Conservation (phyloP, 2,888 invertebrate genomes). For the Cynaeus angustus region DNA sequence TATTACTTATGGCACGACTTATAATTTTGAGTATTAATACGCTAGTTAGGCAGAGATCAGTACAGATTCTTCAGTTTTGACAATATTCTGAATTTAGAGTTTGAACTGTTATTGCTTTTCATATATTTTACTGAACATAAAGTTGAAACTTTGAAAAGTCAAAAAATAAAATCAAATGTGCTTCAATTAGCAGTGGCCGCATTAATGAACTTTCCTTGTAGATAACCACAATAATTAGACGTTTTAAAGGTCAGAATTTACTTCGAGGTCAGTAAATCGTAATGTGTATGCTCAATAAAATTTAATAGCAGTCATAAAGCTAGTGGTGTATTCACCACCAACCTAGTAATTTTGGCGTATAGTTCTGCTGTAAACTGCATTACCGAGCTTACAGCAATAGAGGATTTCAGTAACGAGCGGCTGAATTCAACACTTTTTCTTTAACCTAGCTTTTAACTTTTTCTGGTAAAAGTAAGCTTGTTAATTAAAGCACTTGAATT, state of each 20-base stretch:
- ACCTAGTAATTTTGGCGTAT: constrained; percentile 15
- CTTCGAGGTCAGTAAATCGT: constrained; percentile 30
- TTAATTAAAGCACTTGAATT: constrained; percentile 42
- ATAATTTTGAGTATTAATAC: no score
- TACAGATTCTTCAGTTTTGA: no score
- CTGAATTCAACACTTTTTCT: constrained; percentile 13
- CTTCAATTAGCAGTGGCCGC: constrained; percentile 1
- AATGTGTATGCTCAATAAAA: constrained; percentile 32
- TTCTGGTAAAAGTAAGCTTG: constrained; percentile 26
- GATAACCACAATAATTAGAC: constrained; percentile 23
- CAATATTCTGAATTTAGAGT: no score
- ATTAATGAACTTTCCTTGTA: not conserved
- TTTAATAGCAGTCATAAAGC: constrained; percentile 17
- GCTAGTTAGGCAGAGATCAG: no score
- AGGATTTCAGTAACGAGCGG: constrained; percentile 29
- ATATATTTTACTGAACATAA: no score
- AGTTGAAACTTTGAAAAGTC: no score
- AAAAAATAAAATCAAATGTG: no score
- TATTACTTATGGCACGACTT: no score
- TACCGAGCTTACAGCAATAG: constrained; percentile 28
- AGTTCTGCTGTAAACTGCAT: constrained; percentile 24
- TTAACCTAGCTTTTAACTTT: constrained; percentile 22
- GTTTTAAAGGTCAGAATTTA: constrained; percentile 21
- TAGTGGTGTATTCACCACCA: constrained; percentile 22
- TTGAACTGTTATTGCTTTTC: no score